Base-by-base conservation (phyloP, 2,797 vertebrate species). In the Xenops minutus region DNA sequence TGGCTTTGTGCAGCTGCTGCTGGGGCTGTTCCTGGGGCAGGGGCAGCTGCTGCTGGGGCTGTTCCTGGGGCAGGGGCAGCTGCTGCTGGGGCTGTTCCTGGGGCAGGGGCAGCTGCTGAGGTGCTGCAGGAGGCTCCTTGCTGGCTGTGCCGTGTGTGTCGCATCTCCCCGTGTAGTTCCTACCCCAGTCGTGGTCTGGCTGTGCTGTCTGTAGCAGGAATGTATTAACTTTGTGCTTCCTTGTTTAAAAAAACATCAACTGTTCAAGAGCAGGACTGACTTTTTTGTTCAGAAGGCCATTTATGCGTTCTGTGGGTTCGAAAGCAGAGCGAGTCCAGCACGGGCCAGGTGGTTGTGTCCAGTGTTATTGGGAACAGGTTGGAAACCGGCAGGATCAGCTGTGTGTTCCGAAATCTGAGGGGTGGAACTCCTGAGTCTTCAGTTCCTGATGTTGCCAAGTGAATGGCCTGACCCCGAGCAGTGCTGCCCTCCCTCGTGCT, bases 161-260 rank as follows among this genome's bases (percentile, higher is more conserved):
- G 52, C 90, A n/a, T 80, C 92, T 95, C 83, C 89, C 92, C 82
- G 11, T 93, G 52, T 91, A 66, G 89, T 92, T 61, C 30, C 36
- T 71, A 32, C 89, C 93, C 84, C 24, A 6, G 12, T n/a, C 18
- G 95, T 93, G 96, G 96, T 95, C 96, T 94, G 52, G 67, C 93
- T 87, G 19, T 66, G 51, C 85, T 84, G 82, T 89, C 87, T 61
- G 92, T 92, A 88, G 83, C 88, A 86, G 96, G 97, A 96, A 96
- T 91, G 95, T 97, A 93, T 97, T 97, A 89, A 85, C 97, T 95
- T 95, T 82, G 96, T 98, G 98, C 97, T 98, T 98, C 98, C 98
- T 98, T 96, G 68, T 98, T 92, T 96, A 91, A 96, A 97, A 89
- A 56, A 89, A 49, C 63, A 64, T 87, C 91, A 83, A 91, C 95